Evolutionary conservation across 2,797 vertebrate species (phyloP), one percentile per base, ranked within the genome.

Genomic region (Glossophaga mutica): DNA sequence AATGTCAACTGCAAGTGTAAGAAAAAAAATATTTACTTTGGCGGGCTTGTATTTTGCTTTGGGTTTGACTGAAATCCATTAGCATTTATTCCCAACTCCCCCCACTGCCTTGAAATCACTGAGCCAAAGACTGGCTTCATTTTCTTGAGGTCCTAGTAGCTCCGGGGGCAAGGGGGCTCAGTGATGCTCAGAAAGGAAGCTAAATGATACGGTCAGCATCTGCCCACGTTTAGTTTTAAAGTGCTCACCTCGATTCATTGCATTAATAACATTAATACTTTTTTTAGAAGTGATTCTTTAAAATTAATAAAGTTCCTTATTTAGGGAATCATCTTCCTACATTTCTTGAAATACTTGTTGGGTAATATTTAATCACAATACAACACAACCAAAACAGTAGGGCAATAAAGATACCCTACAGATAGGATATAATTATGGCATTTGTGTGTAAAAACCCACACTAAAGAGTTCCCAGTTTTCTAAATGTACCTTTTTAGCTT

Each of bases 281-380:
- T 85, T 94, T 95, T 90, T 93, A 85, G 55, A 90, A 71, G 67
- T 70, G 44, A 76, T 73, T 87, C 82, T 55, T 85, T 52, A 5
- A 81, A 81, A 86, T 62, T 55, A 46, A 70, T 55, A 46, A 70
- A 81, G 24, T 84, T 94, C 94, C 79, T 94, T 94, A 92, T 48
- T 94, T 94, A 97, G 81, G 57, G 62, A 95, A 90, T 84, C 32
- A 50, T 71, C 77, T 93, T 89, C 37, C 9, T 90, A 37, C 67
- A 91, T 85, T 95, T 91, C 46, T 83, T 93, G 73, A 96, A 94
- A 83, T 93, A 94, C 46, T 95, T 34, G 0, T 89, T 91, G 68
- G 46, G 94, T 97, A 96, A 94, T 97, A 93, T 95, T 96, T 97
- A 96, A 97, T 92, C 59, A 91, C 95, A 97, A 95, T 96, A 90